Base-by-base conservation (phyloP, 2,113 vertebrate genomes). In the Cynocephalus volans region DNA sequence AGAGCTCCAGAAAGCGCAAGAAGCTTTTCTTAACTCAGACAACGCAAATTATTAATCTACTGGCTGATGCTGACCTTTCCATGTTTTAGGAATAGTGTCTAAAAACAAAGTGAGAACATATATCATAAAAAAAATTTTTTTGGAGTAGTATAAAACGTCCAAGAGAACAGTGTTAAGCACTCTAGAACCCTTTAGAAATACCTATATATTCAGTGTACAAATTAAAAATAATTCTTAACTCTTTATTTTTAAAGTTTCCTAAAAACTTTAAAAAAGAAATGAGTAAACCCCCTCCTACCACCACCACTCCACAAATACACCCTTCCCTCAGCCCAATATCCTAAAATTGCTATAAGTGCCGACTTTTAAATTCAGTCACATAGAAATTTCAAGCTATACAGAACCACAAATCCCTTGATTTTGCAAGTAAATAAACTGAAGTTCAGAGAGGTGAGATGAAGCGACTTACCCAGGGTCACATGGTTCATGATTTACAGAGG, bases 31-130 rank as follows among this genome's bases (percentile, higher is more conserved):
- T 77, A 79, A 64, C 48, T 62, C 67, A 75, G 64, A 54, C 41
- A 94, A 56, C 36, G 50, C 36, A 65, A 54, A 92, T 75, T 50
- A 77, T 72, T 36, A 88, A 28, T 91, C 45, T 67, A 4, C 24
- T 87, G 23, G 52, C 41, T 80, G n/a, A 79, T 6, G 4, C 13
- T 36, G 62, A 64, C 28, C 13, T 83, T 82, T 52, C 73, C 26
- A 50, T 58, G 8, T 86, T 88, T 96, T 88, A 93, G 72, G 50
- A 90, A 81, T 72, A 92, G 33, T 86, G 18, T 91, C 90, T 93
- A 36, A 62, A 95, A 95, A 45, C 24, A 87, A 90, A 95, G 6
- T 83, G 56, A 95, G 33, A 70, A 50, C 26, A 60, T n/a, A 52
- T 31, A 31, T 15, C 64, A 24, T 18, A 36, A 41, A 8, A 19